These are phyloP conservation scores for Penaeus vannamei DNA, from an alignment of 1,140 invertebrate genomes.

Conservation along the genomic window DNA sequence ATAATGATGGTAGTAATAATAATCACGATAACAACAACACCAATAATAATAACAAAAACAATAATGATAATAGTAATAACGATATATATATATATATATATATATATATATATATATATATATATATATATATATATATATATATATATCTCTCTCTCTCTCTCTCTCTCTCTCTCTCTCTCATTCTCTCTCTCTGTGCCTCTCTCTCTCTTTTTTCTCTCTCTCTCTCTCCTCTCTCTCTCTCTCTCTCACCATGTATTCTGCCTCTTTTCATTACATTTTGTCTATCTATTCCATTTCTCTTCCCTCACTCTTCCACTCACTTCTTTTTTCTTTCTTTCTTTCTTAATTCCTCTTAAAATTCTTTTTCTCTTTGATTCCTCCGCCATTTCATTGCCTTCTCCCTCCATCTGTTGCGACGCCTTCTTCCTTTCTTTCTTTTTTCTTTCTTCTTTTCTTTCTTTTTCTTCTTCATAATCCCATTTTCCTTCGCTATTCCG, in stretches of 20 bases:
- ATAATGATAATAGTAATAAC: no score
- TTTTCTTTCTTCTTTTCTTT: no score
- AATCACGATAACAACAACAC: no score
- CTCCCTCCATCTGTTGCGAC: neutral
- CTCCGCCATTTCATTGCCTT: neutral
- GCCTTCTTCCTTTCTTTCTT: neutral
- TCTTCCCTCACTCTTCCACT: neutral
- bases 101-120: no score
- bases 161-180: no score
- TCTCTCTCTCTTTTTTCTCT: neutral
- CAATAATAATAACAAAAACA: no score
- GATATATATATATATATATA: no score
- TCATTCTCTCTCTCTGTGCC: slow-evolving; percentile 7
- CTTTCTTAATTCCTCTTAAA: neutral
- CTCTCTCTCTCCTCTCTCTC: neutral
- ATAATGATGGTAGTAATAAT: no score
- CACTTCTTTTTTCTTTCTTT: neutral
- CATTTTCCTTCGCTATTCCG: no score
- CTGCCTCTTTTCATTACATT: neutral
- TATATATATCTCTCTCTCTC: no score
- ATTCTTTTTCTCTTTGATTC: neutral
- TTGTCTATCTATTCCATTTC: neutral
- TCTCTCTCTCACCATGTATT: neutral
- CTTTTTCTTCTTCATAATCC: no score
- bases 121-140: no score